Evolutionary conservation across 2,113 vertebrate genomes (phyloP).

Genomic region (Anas platyrhynchos): DNA sequence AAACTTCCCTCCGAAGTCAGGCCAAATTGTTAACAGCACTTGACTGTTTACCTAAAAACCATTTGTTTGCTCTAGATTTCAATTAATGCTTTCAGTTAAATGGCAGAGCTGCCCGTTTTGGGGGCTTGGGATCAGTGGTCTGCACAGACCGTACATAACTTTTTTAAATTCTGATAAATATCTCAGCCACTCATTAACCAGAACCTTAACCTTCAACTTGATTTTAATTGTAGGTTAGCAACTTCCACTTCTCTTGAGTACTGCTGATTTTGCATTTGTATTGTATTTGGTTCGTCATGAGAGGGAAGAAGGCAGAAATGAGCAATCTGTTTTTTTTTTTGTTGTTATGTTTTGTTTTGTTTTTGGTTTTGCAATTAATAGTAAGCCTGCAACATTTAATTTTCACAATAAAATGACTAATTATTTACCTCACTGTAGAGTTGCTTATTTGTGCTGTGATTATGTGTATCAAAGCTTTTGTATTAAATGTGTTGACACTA

Average conservation of each 20-base stretch:
- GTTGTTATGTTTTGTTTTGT: neutral
- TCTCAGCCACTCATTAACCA: neutral
- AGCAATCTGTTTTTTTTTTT: neutral
- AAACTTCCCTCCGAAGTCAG: neutral
- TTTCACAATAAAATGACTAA: conserved; percentile 45
- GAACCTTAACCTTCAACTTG: neutral
- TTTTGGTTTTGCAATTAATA: neutral
- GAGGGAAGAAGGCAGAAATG: neutral
- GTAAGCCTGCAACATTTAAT: neutral
- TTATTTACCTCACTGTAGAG: neutral
- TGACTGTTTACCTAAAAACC: neutral
- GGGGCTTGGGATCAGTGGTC: neutral
- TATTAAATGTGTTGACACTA: neutral
- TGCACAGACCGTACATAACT: neutral
- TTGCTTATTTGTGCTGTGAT: neutral
- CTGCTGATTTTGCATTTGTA: neutral
- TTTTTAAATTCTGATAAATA: neutral
- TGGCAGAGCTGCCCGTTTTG: neutral
- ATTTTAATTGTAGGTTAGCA: neutral
- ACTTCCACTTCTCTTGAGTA: neutral
- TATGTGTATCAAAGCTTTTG: neutral
- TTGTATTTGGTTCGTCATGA: neutral
- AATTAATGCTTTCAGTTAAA: neutral
- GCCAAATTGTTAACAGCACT: neutral
- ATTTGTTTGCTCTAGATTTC: neutral